Evolutionary conservation across 2,797 vertebrate species (phyloP).

Genomic region (Natrix natrix): DNA sequence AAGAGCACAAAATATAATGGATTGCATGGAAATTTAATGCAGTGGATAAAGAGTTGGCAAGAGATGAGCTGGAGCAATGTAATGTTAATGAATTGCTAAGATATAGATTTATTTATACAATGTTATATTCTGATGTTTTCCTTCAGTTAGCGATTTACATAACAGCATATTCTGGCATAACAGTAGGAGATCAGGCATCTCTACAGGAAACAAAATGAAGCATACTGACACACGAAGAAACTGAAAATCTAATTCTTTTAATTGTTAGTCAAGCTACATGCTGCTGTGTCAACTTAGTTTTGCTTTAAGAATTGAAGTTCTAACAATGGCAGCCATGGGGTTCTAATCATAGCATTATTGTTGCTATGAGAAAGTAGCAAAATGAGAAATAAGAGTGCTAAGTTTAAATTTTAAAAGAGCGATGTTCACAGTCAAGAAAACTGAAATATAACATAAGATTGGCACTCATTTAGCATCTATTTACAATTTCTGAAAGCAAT

Average conservation of each 20-base stretch:
- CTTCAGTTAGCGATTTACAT: neutral
- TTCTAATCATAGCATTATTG: neutral
- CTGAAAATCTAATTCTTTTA: constrained; percentile 1
- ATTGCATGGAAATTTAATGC: constrained; percentile 9
- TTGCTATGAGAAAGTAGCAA: constrained; percentile 8
- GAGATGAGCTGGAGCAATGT: neutral
- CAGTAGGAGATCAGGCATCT: neutral
- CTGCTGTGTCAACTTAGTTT: neutral
- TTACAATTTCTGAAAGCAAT: neutral
- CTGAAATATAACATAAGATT: neutral
- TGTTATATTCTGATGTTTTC: neutral
- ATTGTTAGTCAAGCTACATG: neutral
- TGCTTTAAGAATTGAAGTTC: neutral
- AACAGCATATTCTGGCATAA: constrained; percentile 6
- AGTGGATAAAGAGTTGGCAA: neutral
- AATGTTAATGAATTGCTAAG: neutral
- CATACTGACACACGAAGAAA: neutral
- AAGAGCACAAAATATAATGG: constrained; percentile 5
- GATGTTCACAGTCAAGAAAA: neutral
- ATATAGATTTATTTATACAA: neutral
- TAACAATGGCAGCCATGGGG: neutral
- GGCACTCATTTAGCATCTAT: neutral
- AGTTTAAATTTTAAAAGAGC: neutral
- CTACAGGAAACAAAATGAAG: constrained; percentile 14
- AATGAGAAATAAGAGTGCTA: neutral